Evolutionary conservation across 2,797 vertebrate species (phyloP), one percentile per base, ranked within the genome.

Genomic region (Tapera naevia): DNA sequence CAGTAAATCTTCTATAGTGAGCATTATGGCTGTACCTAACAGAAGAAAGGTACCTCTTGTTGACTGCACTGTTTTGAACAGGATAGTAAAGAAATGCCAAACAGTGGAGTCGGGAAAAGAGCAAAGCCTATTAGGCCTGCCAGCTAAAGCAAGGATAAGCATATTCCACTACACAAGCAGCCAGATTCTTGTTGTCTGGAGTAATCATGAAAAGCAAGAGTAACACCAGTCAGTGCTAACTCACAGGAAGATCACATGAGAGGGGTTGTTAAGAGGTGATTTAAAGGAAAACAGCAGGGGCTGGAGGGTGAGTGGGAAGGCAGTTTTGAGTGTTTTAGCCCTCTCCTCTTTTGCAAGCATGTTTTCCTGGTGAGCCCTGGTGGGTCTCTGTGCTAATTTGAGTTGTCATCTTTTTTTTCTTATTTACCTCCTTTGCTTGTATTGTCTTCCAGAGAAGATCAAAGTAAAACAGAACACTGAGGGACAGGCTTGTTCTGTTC

Each of bases 1-100:
- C 60, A 32, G 43, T 93, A 65, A 62, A 45, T 64, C 10, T 73
- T 57, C 67, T 46, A 15, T 17, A 71, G 76, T 83, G 58, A 96
- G 91, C 87, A 89, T 96, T 96, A 95, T 96, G 93, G 93, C 93
- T 97, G 66, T 73, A 93, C 76, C 81, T 91, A 83, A 88, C 78
- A 91, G 92, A 93, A 95, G 91, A 82, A 80, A 86, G 60, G 65
- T 91, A 45, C 66, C 32, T 70, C 27, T 91, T 66, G 51, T 21
- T 53, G 61, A 39, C n/a, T 41, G 45, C 35, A 17, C 9, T 51
- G 33, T 35, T 80, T 56, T 50, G 66, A 75, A 22, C 32, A 24
- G 54, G 32, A 3, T 39, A 51, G 61, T 73, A 32, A 64, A 71
- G 73, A 64, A 81, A 37, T 28, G 23, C 33, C 30, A 28, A 46